Base-by-base conservation (phyloP, 2,888 invertebrate genomes). In the Drosophila maculinotata region DNA sequence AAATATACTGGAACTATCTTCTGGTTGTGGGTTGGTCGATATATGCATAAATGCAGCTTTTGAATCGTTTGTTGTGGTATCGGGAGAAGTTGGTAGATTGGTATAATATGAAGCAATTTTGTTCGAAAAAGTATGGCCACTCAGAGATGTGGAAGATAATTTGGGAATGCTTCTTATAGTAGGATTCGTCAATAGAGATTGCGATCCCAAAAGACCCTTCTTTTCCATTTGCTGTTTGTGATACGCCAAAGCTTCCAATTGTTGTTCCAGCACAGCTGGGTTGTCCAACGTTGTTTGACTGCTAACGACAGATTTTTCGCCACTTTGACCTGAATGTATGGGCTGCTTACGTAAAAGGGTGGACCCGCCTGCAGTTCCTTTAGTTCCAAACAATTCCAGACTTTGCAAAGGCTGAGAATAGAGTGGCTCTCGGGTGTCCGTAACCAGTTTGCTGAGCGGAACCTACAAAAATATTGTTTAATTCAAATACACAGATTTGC, bases 401-500 rank as follows among this genome's bases (percentile, higher is more conserved):
- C 93, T 92, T 69, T 94, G 95, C 38, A 95, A 90, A 48, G 96
- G 93, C 23, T 95, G 93, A 31, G 96, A 95, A 90, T 95, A 96
- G 7, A 95, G 95, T 2, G 96, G 96, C 84, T 95, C 95, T 51
- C 95, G 92, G 51, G 94, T 92, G 77, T 94, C 93, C 89, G 94
- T 94, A 48, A 96, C 93, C 3, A 93, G 93, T 78, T 95, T 95
- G 90, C 96, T 96, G 87, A 95, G 95, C 66, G 96, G 96, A 83
- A 96, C 95, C 94, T 91, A 39, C 14, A 14, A 63, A 33, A 10
- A 57, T 39, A 30, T 23, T 36, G 15, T 25, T 20, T 10, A 1
- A 25, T 6, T n/a, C 7, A 10, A 15, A 51, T 23, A 17, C 7
- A 15, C 6, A 9, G n/a, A 25, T 17, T 1, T n/a, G 3, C 5